Base-by-base conservation (phyloP, 2,888 invertebrate species). In the Micoletzkya japonica region DNA sequence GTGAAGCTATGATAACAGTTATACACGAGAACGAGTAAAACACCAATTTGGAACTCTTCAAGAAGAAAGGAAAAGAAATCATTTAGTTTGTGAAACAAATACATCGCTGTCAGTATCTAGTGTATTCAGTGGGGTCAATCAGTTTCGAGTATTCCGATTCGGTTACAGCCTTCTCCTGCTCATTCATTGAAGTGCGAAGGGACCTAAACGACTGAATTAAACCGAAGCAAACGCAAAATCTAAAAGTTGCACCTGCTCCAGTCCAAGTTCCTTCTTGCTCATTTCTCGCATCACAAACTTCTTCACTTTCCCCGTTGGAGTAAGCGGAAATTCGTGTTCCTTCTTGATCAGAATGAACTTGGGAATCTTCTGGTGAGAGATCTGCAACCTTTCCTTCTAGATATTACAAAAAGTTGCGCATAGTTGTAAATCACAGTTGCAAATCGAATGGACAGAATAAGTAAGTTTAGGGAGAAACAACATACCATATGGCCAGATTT, bases 261-360 rank as follows among this genome's bases (percentile, higher is more conserved):
- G 37, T n/a, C 64, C 64, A n/a, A 66, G 54, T 28, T 66, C 64
- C 54, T 54, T 52, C 54, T 66, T 66, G 36, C 54, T 54, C 34
- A 66, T 66, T 28, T 28, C n/a, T 3, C 64, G 52, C 54, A 66
- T 30, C 37, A 54, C 64, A 54, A 26, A 66, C 64, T 66, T 66
- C 64, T 66, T 66, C 64, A 66, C 64, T 17, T 66, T 66, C 0
- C 64, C 64, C 1, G 64, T 66, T 0, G 64, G 54, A 0, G 64
- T 66, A 1, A 66, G 54, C 17, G 64, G 64, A 54, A 66, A 66
- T 28, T 66, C 64, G 24, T 28, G n/a, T 44, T 66, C 64, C 54
- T 66, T 66, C 64, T 66, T 66, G 64, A 66, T 54, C 26, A 66
- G 37, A 20, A 66, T 54, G 37, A 54, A 66, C 64, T 66, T 66